Conservation (phyloP, 2,797 vertebrate genomes). For the Anabacerthia variegaticeps region DNA sequence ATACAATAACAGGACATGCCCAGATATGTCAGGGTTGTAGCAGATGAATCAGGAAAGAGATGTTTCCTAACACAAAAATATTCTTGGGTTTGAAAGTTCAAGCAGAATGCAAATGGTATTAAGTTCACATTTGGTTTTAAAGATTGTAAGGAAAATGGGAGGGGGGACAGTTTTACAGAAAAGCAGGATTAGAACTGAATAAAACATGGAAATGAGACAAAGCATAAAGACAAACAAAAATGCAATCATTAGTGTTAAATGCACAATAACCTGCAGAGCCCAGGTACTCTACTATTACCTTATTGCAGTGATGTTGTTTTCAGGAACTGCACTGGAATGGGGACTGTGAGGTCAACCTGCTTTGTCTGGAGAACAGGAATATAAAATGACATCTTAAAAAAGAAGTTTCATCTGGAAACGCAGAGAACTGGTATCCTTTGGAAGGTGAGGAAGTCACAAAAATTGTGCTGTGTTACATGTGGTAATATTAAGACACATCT, state of each 20-base stretch:
- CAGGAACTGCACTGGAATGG: background rate
- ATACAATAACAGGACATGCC: slow-evolving; percentile 8
- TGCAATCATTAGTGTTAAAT: background rate
- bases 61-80: slow-evolving; percentile 21
- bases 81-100: slow-evolving; percentile 52
- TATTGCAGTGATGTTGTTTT: background rate
- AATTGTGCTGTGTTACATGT: background rate
- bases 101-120: background rate
- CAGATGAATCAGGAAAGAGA: background rate
- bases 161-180: background rate
- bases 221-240: background rate
- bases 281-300: background rate
- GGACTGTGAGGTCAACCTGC: background rate
- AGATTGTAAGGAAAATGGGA: background rate
- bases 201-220: background rate
- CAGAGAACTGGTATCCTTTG: background rate
- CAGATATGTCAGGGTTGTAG: background rate
- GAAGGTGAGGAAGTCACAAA: background rate
- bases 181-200: background rate
- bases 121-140: slow-evolving; percentile 1
- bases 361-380: background rate
- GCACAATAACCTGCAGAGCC: background rate
- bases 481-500: background rate
- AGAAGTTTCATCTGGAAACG: background rate
- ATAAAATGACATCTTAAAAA: background rate